Evolutionary conservation across 2,113 vertebrate genomes (phyloP), one percentile per base, ranked within the genome.

Genomic region (Gavialis gangeticus): DNA sequence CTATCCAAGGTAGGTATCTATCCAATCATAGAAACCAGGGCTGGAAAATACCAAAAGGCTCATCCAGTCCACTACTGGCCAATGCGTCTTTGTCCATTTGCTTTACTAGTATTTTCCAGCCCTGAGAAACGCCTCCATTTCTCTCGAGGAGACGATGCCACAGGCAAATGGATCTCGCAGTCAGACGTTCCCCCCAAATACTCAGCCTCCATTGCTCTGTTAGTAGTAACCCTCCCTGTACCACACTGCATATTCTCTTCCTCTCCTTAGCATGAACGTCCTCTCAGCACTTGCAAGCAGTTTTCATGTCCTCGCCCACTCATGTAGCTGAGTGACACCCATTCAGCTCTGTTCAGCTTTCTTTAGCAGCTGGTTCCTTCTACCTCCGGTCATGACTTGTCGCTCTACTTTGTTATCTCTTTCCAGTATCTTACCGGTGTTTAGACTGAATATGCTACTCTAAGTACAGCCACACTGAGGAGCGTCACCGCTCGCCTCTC

Each of bases 31-130:
- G 82, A 77, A 60, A 13, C 19, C 19, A 34, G 25, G 58, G 12
- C 2, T 15, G 19, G 57, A 15, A 67, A 22, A 21, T 0, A 1
- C 3, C 12, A 8, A 56, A 66, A 57, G 56, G 21, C 3, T 30
- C 30, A 9, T 1, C 37, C 28, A 12, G 54, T 77, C 14, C 1
- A 0, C 9, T 4, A 9, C n/a, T 10, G 6, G 19, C 69, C 34
- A 24, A 46, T 6, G 46, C 5, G 34, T 34, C 34, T 59, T 75
- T 25, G 1, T 16, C 5, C 8, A 16, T 24, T 24, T 3, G 5
- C 59, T 10, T 91, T 84, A 94, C 71, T 54, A 82, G 85, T 81
- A 77, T 92, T 77, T 84, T 96, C 67, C 75, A 89, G 58, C 58
- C 67, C 84, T 46, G 46, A 46, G 46, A 46, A 46, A 46, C 9